phyloP scores from a whole-genome alignment of 2,113 vertebrate genomes.

The Osmerus eperlanus region DNA sequence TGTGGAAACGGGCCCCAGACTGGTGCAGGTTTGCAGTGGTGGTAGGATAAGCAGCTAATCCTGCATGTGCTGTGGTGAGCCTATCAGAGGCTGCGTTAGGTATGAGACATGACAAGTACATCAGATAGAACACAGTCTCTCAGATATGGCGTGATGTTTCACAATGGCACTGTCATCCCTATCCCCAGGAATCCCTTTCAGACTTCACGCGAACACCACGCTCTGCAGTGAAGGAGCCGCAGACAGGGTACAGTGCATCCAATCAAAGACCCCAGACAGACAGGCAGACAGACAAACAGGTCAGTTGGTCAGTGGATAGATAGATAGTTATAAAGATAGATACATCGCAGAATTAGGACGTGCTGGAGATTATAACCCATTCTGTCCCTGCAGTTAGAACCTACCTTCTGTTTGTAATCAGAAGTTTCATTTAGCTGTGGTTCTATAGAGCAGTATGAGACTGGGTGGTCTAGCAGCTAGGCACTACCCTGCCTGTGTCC shows the following conservation, averaged over 20 bases:
- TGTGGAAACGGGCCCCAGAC: no score
- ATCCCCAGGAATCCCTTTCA: not conserved
- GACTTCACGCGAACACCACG: not conserved
- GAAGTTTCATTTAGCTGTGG: constrained; percentile 48
- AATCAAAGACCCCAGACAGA: not conserved
- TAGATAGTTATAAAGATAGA: not conserved
- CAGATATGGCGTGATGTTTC: constrained; percentile 3
- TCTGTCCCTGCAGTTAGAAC: constrained; percentile 44
- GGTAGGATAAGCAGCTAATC: not conserved
- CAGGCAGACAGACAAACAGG: not conserved
- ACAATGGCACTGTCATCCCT: not conserved
- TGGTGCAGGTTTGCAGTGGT: no score
- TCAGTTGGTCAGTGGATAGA: not conserved
- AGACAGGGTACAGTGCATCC: no score
- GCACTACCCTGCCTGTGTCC: constrained; percentile 28
- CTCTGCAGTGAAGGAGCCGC: no score
- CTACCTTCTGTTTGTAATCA: constrained; percentile 54
- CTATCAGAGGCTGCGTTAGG: not conserved
- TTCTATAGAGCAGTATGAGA: constrained; percentile 31
- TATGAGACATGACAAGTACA: not conserved
- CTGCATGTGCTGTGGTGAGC: not conserved
- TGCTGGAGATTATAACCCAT: constrained; percentile 62
- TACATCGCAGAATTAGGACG: not conserved
- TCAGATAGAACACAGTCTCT: not conserved
- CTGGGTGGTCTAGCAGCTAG: constrained; percentile 50